Evolutionary conservation across 2,888 invertebrate genomes (phyloP).

Genomic region (Emmelina monodactyla): DNA sequence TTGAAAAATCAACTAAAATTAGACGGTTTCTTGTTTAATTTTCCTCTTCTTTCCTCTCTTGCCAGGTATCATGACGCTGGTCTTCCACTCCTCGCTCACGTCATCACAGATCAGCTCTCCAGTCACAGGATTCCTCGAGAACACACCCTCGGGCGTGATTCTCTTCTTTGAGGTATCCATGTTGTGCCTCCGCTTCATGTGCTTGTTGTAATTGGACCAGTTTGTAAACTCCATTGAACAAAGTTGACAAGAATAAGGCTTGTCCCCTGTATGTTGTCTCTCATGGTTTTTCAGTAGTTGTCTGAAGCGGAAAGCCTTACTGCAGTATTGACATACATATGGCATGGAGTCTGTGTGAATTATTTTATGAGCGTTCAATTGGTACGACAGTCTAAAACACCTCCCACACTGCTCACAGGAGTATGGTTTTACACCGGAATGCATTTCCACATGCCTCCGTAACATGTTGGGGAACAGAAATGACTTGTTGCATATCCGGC

Average conservation of each 20-base stretch:
- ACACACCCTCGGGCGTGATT: slow-evolving; percentile 61
- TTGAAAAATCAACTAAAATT: too few relatives aligned
- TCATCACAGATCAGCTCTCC: slow-evolving; percentile 44
- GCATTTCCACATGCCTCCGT: slow-evolving; percentile 50
- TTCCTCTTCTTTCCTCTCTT: slow-evolving; percentile 47
- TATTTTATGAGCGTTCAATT: slow-evolving; percentile 76
- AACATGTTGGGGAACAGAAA: slow-evolving; percentile 53
- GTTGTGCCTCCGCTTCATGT: slow-evolving; percentile 79
- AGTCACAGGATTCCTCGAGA: slow-evolving; percentile 49
- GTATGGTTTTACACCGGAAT: slow-evolving; percentile 46
- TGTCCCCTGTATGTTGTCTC: slow-evolving; percentile 73
- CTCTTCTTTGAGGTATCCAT: slow-evolving; percentile 54
- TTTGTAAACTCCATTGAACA: slow-evolving; percentile 73
- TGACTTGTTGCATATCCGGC: slow-evolving; percentile 48
- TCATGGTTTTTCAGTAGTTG: slow-evolving; percentile 78
- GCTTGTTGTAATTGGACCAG: slow-evolving; percentile 85
- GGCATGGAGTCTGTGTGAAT: slow-evolving; percentile 84
- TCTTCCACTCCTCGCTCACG: slow-evolving; percentile 49
- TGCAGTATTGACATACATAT: slow-evolving; percentile 77
- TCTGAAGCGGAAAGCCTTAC: slow-evolving; percentile 78
- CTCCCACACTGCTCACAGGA: slow-evolving; percentile 52
- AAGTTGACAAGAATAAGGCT: slow-evolving; percentile 76
- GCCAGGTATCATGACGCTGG: slow-evolving; percentile 45
- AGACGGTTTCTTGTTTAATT: slow-evolving; percentile 39
- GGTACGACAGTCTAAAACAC: slow-evolving; percentile 70